Percentiles rank a stretch among this genome's conserved stretches.
Evolutionary conservation across 2,888 invertebrate species (phyloP).

Genomic region (Conus canariensis): DNA sequence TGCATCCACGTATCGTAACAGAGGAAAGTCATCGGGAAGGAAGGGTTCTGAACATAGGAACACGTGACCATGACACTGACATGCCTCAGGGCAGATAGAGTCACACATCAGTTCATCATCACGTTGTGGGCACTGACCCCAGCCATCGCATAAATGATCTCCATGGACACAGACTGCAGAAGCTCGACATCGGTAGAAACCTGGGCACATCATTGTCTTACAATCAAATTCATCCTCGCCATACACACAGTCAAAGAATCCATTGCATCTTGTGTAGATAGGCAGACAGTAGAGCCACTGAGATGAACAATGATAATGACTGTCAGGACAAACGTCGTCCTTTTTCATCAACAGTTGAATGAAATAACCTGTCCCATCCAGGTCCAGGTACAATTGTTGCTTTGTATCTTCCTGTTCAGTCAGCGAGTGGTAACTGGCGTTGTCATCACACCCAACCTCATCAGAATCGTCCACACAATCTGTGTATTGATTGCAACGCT

Average conservation of each 20-base stretch:
- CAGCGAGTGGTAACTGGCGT: neutral
- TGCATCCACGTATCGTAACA: neutral
- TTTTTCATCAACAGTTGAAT: neutral
- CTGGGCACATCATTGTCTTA: neutral
- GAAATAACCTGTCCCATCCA: slow-evolving; percentile 14
- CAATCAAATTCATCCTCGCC: neutral
- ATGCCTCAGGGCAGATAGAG: neutral
- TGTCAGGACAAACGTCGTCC: neutral
- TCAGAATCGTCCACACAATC: slow-evolving; percentile 38
- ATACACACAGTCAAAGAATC: neutral
- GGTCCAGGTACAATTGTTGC: neutral
- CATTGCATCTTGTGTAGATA: slow-evolving; percentile 10
- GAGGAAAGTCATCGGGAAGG: neutral
- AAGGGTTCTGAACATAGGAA: neutral
- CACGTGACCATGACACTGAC: neutral
- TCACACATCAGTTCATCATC: slow-evolving; percentile 18
- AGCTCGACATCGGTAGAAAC: neutral
- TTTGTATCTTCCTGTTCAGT: neutral
- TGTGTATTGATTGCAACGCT: neutral
- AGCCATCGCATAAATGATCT: slow-evolving; percentile 9
- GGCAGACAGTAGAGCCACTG: slow-evolving; percentile 5
- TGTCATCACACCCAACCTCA: neutral
- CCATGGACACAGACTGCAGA: neutral
- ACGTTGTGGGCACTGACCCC: slow-evolving; percentile 27
- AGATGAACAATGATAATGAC: neutral